A percentile compares a stretch with the other conserved stretches of the same genome.
These are phyloP conservation scores for Agapornis roseicollis DNA, from an alignment of 2,113 vertebrate genomes.

Conservation along the genomic window DNA sequence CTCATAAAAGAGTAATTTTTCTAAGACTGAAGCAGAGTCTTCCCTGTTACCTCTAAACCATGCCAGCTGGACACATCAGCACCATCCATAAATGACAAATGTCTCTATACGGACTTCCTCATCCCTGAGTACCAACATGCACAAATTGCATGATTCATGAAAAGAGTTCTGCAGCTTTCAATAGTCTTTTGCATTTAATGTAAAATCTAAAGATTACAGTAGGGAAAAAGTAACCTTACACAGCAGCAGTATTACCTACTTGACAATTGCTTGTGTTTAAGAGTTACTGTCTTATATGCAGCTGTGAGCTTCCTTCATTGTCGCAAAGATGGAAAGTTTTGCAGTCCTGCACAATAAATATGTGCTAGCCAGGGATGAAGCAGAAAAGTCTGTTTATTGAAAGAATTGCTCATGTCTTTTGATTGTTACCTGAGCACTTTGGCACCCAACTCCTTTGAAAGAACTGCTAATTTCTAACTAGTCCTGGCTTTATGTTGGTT, in stretches of 20 bases:
- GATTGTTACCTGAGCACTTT: not conserved
- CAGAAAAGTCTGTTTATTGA: not conserved
- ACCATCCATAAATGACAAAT: not conserved
- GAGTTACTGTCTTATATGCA: not conserved
- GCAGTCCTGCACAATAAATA: not conserved
- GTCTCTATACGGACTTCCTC: not conserved
- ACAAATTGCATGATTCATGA: not conserved
- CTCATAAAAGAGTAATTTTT: not conserved
- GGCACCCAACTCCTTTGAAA: not conserved
- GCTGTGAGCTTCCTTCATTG: not conserved
- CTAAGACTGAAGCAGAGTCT: not conserved
- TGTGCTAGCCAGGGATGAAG: not conserved
- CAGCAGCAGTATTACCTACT: not conserved
- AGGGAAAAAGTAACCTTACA: not conserved
- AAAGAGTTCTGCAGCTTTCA: not conserved
- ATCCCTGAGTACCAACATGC: rapidly evolving
- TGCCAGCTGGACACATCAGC: not conserved
- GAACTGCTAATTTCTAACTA: not conserved
- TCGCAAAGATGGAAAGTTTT: not conserved
- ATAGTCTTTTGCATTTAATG: not conserved
- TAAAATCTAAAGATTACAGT: not conserved
- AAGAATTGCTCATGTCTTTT: not conserved
- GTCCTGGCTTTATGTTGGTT: not conserved
- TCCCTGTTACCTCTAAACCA: rapidly evolving
- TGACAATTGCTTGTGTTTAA: not conserved